Conservation (phyloP, 2,113 vertebrate genomes). For the Pedionomus torquatus region DNA sequence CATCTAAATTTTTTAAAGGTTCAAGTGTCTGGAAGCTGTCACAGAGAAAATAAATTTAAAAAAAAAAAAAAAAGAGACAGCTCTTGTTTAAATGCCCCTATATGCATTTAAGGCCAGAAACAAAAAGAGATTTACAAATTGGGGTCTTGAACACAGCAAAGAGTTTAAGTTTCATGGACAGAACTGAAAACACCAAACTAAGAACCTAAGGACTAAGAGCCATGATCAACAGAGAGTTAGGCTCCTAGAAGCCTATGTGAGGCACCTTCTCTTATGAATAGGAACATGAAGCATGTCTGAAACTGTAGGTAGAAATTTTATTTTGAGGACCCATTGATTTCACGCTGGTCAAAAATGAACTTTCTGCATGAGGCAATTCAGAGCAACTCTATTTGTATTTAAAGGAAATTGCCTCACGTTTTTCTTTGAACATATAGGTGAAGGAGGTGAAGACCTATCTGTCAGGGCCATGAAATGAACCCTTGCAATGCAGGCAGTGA, state of each 20-base stretch:
- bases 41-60: background rate
- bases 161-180: background rate
- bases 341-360: background rate
- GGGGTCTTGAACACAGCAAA: background rate
- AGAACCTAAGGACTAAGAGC: background rate
- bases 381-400: background rate
- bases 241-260: background rate
- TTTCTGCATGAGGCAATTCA: background rate
- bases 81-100: background rate
- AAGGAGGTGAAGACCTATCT: background rate
- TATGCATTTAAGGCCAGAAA: background rate
- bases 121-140: background rate
- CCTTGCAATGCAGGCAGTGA: background rate
- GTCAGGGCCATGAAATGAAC: background rate
- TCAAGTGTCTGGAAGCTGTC: background rate
- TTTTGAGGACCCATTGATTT: background rate
- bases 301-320: background rate
- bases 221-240: background rate
- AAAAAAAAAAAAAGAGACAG: rapidly evolving
- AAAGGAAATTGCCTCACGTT: rapidly evolving
- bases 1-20: background rate
- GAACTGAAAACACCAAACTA: background rate
- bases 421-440: background rate
- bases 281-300: background rate
- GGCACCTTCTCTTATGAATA: background rate